Percentiles rank a stretch among this genome's conserved stretches.
phyloP scores from a whole-genome alignment of 2,888 invertebrate genomes.

The Itoplectis maculator region DNA sequence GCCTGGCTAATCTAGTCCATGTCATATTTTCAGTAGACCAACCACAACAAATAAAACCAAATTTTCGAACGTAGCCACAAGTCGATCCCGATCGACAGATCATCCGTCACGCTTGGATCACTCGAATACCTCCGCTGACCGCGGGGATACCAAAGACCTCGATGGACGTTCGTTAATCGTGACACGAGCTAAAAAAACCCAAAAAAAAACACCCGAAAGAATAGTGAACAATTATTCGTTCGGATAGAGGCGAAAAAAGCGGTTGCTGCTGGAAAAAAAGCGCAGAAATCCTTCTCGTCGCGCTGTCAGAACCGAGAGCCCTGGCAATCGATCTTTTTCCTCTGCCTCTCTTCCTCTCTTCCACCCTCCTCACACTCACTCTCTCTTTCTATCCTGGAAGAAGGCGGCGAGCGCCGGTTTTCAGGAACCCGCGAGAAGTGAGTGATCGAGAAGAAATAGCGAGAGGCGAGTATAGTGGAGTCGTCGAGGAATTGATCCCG shows the following conservation, averaged over 20 bases:
- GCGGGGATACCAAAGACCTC: no score
- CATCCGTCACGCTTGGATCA: no score
- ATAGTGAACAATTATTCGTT: constrained; percentile 13
- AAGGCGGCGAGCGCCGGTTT: constrained; percentile 51
- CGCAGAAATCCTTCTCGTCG: constrained; percentile 18
- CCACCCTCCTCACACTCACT: no score
- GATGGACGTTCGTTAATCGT: no score
- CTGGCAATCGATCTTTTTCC: constrained; percentile 42
- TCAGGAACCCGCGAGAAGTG: constrained; percentile 56
- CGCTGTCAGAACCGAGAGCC: constrained; percentile 31
- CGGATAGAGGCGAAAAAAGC: background rate
- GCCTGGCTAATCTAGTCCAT: no score
- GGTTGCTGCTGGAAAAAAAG: background rate
- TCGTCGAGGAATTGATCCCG: constrained; percentile 58
- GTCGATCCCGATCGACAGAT: no score
- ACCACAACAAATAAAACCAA: no score
- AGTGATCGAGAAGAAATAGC: constrained; percentile 54
- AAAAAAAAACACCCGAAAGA: background rate
- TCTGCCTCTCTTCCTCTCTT: constrained; percentile 16
- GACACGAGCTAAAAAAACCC: background rate
- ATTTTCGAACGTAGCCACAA: no score
- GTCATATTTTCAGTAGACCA: no score
- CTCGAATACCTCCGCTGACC: no score
- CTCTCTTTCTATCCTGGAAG: constrained; percentile 31
- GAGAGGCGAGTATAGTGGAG: constrained; percentile 26